Evolutionary conservation across 2,797 vertebrate species (phyloP).

Genomic region (Podarcis siculus): DNA sequence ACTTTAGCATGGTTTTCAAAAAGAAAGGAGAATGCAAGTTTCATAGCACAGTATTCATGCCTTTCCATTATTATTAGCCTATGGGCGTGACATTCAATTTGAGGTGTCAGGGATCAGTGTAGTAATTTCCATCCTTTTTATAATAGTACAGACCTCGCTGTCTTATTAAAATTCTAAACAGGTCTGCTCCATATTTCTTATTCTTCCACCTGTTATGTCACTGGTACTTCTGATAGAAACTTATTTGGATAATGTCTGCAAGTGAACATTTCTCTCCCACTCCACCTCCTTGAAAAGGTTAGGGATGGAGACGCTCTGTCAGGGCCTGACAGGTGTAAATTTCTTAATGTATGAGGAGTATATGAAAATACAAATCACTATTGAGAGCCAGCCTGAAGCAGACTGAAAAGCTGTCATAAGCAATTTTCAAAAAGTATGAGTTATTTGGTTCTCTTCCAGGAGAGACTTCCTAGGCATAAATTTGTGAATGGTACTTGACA

Average conservation of each 20-base stretch:
- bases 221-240: constrained; percentile 74
- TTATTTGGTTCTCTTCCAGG: constrained; percentile 77
- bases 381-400: constrained; percentile 74
- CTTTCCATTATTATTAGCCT: constrained; percentile 49
- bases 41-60: constrained; percentile 38
- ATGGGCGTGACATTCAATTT: constrained; percentile 55
- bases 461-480: constrained; percentile 74
- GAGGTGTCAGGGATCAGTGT: constrained; percentile 57
- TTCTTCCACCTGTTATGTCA: constrained; percentile 70
- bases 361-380: constrained; percentile 80
- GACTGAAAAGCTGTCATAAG: constrained; percentile 81
- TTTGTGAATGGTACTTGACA: constrained; percentile 77
- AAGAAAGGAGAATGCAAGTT: constrained; percentile 40
- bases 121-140: constrained; percentile 60
- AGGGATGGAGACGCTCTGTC: constrained; percentile 75
- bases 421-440: constrained; percentile 79
- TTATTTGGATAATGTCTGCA: constrained; percentile 75
- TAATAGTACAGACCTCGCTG: neutral
- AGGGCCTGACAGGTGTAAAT: constrained; percentile 79
- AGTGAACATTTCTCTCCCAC: constrained; percentile 64
- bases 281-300: constrained; percentile 62
- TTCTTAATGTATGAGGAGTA: constrained; percentile 79
- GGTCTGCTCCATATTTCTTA: constrained; percentile 67
- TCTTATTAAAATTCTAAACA: constrained; percentile 68
- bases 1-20: constrained; percentile 22